Evolutionary conservation across 2,113 vertebrate species (phyloP).

Genomic region (Cephalopterus ornatus): DNA sequence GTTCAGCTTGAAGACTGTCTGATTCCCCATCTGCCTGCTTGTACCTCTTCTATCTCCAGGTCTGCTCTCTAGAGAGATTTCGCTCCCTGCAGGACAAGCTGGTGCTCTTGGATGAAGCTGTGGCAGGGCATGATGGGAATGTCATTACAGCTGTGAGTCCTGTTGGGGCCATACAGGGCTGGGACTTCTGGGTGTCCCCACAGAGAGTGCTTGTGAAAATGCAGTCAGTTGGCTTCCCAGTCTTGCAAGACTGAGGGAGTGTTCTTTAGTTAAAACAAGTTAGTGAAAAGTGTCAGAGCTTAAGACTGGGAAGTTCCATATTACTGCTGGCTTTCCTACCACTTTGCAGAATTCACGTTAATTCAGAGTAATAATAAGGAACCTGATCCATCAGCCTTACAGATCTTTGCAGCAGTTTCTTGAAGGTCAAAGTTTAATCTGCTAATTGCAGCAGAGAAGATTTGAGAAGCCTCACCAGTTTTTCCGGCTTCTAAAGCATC

Average conservation of each 20-base stretch:
- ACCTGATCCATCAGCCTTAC: neutral
- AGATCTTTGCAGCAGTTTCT: neutral
- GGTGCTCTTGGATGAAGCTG: constrained; percentile 86
- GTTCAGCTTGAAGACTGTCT: neutral
- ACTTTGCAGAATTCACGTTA: neutral
- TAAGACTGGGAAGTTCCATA: neutral
- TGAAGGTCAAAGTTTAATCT: neutral
- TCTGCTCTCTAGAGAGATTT: constrained; percentile 88
- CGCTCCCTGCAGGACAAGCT: constrained; percentile 92
- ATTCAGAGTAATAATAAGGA: neutral
- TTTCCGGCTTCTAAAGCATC: neutral
- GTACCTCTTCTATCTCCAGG: constrained; percentile 53
- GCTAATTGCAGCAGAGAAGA: neutral
- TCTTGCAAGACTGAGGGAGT: neutral
- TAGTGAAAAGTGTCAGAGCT: neutral
- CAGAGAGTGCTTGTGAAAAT: neutral
- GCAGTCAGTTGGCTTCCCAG: neutral
- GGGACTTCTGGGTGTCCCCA: neutral
- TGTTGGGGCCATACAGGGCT: neutral
- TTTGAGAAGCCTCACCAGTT: neutral
- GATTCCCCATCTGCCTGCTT: neutral
- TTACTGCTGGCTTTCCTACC: neutral
- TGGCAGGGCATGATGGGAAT: constrained; percentile 87
- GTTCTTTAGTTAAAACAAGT: neutral
- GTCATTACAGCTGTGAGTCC: constrained; percentile 89